phyloP scores from a whole-genome alignment of 2,113 vertebrate species.

The Neogobius melanostomus region DNA sequence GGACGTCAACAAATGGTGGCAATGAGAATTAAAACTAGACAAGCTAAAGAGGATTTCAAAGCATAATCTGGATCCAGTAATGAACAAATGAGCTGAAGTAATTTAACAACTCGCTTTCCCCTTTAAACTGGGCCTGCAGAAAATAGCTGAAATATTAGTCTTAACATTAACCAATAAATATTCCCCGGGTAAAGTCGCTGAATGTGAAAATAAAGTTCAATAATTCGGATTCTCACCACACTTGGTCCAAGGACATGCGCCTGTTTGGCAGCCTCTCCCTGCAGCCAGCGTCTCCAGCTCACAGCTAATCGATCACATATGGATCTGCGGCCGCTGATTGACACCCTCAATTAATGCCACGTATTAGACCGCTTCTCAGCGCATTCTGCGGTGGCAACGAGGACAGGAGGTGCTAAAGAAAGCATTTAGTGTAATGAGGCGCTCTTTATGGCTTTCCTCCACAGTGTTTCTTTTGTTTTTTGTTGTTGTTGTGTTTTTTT shows the following conservation, averaged over 20 bases:
- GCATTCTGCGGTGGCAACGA: constrained; percentile 10
- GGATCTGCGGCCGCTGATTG: constrained; percentile 31
- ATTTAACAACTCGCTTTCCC: too few species aligned
- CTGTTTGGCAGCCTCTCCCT: constrained; percentile 8
- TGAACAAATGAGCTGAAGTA: too few species aligned
- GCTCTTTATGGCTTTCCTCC: constrained; percentile 37
- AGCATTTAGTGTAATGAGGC: constrained; percentile 44
- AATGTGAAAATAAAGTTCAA: constrained; percentile 22
- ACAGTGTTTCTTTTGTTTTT: constrained; percentile 13
- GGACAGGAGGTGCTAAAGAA: constrained; percentile 40
- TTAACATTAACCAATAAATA: neutral
- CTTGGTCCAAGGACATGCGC: constrained; percentile 26
- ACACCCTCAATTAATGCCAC: constrained; percentile 31
- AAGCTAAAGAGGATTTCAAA: too few species aligned
- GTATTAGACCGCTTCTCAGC: neutral
- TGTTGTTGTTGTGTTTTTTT: too few species aligned
- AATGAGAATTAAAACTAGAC: too few species aligned
- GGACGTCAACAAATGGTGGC: too few species aligned
- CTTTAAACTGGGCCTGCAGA: neutral
- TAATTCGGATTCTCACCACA: constrained; percentile 29
- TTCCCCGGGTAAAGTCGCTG: neutral
- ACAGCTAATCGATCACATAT: constrained; percentile 8
- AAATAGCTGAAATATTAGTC: neutral
- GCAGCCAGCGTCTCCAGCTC: constrained; percentile 21
- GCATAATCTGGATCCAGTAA: too few species aligned